These are phyloP conservation scores for Chascanopsetta lugubris DNA, from an alignment of 2,113 vertebrate genomes.

Conservation along the genomic window DNA sequence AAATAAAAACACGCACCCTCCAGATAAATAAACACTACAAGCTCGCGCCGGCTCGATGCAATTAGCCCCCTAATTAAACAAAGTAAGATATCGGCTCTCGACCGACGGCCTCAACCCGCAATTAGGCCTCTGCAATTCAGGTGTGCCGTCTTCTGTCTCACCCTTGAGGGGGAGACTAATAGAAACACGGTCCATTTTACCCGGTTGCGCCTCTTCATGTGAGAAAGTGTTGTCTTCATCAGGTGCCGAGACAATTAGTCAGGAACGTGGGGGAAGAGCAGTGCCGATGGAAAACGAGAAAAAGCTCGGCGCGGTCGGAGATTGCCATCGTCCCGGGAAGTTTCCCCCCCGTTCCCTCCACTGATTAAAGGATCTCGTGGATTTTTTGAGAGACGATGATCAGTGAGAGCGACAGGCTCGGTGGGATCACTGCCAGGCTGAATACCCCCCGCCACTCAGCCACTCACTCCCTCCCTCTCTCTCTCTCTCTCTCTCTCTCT, in stretches of 20 bases:
- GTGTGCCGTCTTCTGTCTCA: constrained; percentile 46
- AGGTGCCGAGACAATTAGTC: constrained; percentile 45
- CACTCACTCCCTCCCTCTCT: background rate
- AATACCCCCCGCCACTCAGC: background rate
- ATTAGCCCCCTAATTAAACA: constrained; percentile 69
- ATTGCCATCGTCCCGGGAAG: constrained; percentile 31
- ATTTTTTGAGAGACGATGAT: constrained; percentile 37
- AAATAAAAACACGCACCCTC: too few species aligned
- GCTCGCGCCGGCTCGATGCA: constrained; percentile 58
- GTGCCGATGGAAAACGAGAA: constrained; percentile 39
- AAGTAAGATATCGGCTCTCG: constrained; percentile 58
- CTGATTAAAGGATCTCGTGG: constrained; percentile 28
- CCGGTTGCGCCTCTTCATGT: constrained; percentile 31
- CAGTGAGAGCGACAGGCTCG: constrained; percentile 15
- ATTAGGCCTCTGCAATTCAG: constrained; percentile 55
- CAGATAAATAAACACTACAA: constrained; percentile 69
- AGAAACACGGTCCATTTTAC: constrained; percentile 35
- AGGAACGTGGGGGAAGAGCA: constrained; percentile 29
- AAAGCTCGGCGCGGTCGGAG: constrained; percentile 19
- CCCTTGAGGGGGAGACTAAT: constrained; percentile 50
- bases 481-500: background rate
- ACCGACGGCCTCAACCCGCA: constrained; percentile 56
- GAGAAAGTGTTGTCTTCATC: constrained; percentile 54
- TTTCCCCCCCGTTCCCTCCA: constrained; percentile 2
- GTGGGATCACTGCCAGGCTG: background rate